Evolutionary conservation across 2,797 vertebrate species (phyloP), one percentile per base, ranked within the genome.

Genomic region (Toxotes lorentzi): DNA sequence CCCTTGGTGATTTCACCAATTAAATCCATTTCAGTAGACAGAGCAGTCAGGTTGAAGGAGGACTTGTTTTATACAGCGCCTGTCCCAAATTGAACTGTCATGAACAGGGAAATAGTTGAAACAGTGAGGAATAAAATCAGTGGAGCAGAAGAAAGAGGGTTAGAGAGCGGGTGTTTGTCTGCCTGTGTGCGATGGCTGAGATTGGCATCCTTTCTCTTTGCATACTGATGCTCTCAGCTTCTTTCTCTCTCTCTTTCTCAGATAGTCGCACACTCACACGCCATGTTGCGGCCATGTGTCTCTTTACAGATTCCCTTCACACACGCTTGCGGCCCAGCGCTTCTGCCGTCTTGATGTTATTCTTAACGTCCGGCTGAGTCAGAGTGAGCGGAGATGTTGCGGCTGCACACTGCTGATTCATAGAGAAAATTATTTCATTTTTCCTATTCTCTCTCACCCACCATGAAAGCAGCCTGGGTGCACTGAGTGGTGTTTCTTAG

Each of bases 241-340:
- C 68, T 79, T 35, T 59, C 11, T 51, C 40, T 56, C 27, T 1
- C 54, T 27, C 17, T 24, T 23, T 2, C 54, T 27, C 13, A 4
- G 10, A 69, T 58, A 57, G 17, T 60, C 68, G 16, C 21, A 71
- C 62, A 62, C 32, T 58, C 61, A 13, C 24, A 43, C n/a, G 66
- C 56, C 51, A 60, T 57, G 32, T 59, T 54, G 45, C 32, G 45
- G 51, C 78, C n/a, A n/a, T n/a, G n/a, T n/a, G n/a, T n/a, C n/a
- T 83, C 66, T 80, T 87, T 83, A 61, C 68, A 81, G 21, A 85
- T 84, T 82, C 61, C 16, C 78, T 62, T 62, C 81, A 86, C 82
- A 82, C 76, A 54, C 30, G 2, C 53, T 50, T 79, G 68, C 68
- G 70, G 73, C 64, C 65, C 21, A 5, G 10, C 19, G 23, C 35